phyloP scores from a whole-genome alignment of 92 coral and sea anemone genomes.

The Chrysogorgia sp. region DNA sequence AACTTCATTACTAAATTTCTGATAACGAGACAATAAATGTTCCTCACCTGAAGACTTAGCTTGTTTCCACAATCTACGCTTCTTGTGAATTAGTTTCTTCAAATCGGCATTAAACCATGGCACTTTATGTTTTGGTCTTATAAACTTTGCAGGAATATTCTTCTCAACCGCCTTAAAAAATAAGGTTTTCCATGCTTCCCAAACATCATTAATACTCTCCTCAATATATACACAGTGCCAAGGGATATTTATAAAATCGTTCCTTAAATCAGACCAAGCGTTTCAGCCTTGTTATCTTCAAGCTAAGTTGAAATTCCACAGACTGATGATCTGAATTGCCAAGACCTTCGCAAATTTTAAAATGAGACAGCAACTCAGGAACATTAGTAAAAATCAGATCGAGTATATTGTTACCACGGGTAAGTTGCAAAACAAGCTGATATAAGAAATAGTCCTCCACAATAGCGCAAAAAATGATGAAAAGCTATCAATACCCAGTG shows the following conservation, averaged over 20 bases:
- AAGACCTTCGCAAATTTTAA: constrained; percentile 50
- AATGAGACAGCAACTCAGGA: constrained; percentile 39
- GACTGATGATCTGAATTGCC: constrained; percentile 49
- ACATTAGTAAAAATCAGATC: constrained; percentile 47
- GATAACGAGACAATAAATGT: constrained; percentile 5
- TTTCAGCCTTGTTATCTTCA: constrained; percentile 36
- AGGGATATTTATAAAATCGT: constrained; percentile 52
- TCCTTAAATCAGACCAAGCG: constrained; percentile 43
- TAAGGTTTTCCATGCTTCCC: constrained; percentile 37
- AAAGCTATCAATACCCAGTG: constrained; percentile 4
- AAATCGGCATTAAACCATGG: constrained; percentile 51
- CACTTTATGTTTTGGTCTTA: constrained; percentile 28
- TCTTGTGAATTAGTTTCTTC: constrained; percentile 47
- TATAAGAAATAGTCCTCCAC: constrained; percentile 44
- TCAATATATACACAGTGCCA: constrained; percentile 48
- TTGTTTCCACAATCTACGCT: constrained; percentile 33
- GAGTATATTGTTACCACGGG: constrained; percentile 46
- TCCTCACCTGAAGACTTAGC: constrained; percentile 28
- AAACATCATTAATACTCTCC: constrained; percentile 3
- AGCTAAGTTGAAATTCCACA: constrained; percentile 33
- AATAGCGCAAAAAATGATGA: constrained; percentile 45
- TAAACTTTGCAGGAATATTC: constrained; percentile 32
- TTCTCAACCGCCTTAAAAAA: constrained; percentile 44
- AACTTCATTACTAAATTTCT: constrained; percentile 34
- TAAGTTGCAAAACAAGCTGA: constrained; percentile 49